Conservation (phyloP, 2,797 vertebrate genomes). For the Natrix natrix region DNA sequence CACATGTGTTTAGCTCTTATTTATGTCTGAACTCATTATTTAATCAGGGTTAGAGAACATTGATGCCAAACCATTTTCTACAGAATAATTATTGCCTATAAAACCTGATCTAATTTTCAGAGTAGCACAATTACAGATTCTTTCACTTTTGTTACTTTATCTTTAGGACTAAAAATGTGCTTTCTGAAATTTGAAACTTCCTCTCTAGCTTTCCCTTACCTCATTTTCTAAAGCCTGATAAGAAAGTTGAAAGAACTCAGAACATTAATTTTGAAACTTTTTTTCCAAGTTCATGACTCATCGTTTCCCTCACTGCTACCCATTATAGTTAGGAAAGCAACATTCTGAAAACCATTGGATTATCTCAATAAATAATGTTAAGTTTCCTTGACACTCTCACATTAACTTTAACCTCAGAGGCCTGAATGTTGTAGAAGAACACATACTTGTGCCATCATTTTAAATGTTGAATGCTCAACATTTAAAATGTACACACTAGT, state of each 20-base stretch:
- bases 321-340: background rate
- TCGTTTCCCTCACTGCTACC: background rate
- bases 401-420: background rate
- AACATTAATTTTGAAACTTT: background rate
- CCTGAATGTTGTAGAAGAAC: background rate
- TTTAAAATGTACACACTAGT: background rate
- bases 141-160: background rate
- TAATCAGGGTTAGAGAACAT: background rate
- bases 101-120: background rate
- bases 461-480: background rate
- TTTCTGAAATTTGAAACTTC: conserved; percentile 3
- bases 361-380: background rate
- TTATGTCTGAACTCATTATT: background rate
- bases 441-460: background rate
- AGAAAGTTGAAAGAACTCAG: background rate
- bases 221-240: background rate
- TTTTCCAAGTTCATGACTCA: background rate
- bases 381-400: background rate
- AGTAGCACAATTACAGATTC: background rate
- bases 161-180: background rate
- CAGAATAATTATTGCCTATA: background rate
- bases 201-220: background rate
- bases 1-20: background rate
- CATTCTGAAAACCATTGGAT: background rate
- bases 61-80: background rate